Conservation (phyloP, 2,113 vertebrate genomes). For the human region GRCh38 chr14:42194001-42194500, state of each 20-base stretch:
- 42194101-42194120: not conserved
- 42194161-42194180: slow-evolving; percentile 10
- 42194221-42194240: not conserved
- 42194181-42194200: slow-evolving; percentile 16
- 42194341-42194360: not conserved
- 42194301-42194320: not conserved
- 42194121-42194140: not conserved
- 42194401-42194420: not conserved
- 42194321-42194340: not conserved
- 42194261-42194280: not conserved
- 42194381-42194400: not conserved
- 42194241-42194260: not conserved
- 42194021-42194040: not conserved
- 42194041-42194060: not conserved
- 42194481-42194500: not conserved
- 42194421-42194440: not conserved
- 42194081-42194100: not conserved
- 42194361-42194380: not conserved
- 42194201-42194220: not conserved
- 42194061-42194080: not conserved
- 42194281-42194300: not conserved
- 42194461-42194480: not conserved
- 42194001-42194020: not conserved
- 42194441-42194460: not conserved
- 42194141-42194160: not conserved